These are phyloP conservation scores for Drosophila azteca DNA, from an alignment of 1,140 invertebrate genomes.

Conservation along the genomic window DNA sequence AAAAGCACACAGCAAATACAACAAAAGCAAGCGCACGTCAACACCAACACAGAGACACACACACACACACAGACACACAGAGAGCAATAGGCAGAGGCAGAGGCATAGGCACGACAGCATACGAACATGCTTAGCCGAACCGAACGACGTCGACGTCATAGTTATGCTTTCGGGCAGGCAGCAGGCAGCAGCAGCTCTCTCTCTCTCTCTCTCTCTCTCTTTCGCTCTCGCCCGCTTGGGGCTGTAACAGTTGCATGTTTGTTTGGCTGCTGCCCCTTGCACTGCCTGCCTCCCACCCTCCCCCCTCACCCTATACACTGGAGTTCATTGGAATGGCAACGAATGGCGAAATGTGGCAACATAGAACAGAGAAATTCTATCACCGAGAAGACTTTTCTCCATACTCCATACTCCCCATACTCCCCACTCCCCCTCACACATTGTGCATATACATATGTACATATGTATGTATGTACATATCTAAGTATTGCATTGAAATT, in stretches of 20 bases:
- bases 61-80: constrained; percentile 34
- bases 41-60: constrained; percentile 28
- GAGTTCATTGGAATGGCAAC: constrained; percentile 21
- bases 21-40: constrained; percentile 44
- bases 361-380: constrained; percentile 6
- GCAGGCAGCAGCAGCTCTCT: constrained; percentile 20
- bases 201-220: background rate
- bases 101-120: constrained; percentile 1
- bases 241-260: constrained; percentile 1
- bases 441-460: too few species aligned
- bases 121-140: constrained; percentile 10
- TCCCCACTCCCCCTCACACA: background rate
- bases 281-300: background rate
- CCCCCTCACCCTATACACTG: background rate
- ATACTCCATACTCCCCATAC: too few species aligned
- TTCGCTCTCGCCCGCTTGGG: background rate
- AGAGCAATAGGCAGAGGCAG: background rate
- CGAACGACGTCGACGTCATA: constrained; percentile 65
- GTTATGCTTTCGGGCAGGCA: constrained; percentile 57
- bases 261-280: background rate
- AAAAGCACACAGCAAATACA: constrained; percentile 33
- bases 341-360: background rate
- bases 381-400: constrained; percentile 1
- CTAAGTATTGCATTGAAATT: constrained; percentile 38
- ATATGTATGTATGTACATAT: background rate